Evolutionary conservation across 2,888 invertebrate genomes (phyloP), one percentile per base, ranked within the genome.

Genomic region (Melanchra persicariae): DNA sequence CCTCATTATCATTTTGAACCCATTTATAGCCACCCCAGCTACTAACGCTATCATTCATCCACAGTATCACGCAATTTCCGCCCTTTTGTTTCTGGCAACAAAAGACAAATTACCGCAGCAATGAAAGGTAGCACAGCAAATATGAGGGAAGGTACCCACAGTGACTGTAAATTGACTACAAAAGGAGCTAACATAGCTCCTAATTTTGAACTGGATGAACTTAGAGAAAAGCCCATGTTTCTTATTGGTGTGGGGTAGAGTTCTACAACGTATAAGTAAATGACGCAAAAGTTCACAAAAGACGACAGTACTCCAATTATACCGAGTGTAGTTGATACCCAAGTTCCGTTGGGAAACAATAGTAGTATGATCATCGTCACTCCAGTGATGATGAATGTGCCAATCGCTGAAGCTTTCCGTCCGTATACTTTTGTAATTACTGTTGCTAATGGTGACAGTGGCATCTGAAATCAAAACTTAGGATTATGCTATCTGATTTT

Each of bases 61-160:
- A 92, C 61, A 15, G 86, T 85, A 77, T 93, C 93, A 77, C 90
- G 88, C 60, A 93, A 87, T 77, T 88, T 87, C 49, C 81, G 81
- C 0, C 91, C 91, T 78, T 92, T 93, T 3, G 93, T 93, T 74
- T 93, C 93, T 3, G 92, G 93, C 40, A 93, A 81, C 19, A 88
- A 72, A 22, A 91, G 72, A 77, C 89, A 90, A 68, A 87, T 83
- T n/a, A 82, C 61, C 17, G 87, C 87, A 22, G 89, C 92, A 55
- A 91, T 49, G n/a, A 93, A 85, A 8, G 92, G 87, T 22, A 89
- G 68, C 4, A 87, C 69, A 34, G 89, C 88, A 83, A 93, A 92
- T 72, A 91, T 85, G 3, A 89, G 55, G 3, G 92, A 89, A 0
- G 91, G 88, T 51, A 91, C 61, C 93, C 92, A 93, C 17, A 70